Conservation (phyloP, 1,140 invertebrate species). For the Plectrocnemia conspersa region DNA sequence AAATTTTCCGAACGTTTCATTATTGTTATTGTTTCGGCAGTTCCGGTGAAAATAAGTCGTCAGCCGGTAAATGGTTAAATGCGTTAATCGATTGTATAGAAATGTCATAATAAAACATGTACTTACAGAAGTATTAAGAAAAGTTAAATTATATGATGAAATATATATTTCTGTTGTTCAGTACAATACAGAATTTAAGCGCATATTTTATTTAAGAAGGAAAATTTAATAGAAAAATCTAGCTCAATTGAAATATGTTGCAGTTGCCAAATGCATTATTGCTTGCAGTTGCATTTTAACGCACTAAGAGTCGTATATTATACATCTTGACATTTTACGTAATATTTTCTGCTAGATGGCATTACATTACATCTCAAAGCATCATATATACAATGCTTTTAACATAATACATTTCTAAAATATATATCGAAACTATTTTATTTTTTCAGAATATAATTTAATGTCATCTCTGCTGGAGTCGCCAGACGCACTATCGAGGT, state of each 20-base stretch:
- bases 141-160: no score
- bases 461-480: slow-evolving; percentile 29
- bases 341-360: no score
- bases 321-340: neutral
- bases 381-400: no score
- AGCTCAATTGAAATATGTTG: slow-evolving; percentile 1
- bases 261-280: slow-evolving; percentile 7
- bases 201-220: neutral
- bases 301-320: neutral
- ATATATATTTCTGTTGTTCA: neutral
- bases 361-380: no score
- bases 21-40: no score
- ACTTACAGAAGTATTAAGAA: no score
- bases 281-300: slow-evolving; percentile 6
- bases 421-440: no score
- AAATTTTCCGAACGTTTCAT: no score
- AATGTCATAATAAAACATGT: no score
- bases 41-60: no score
- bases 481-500: slow-evolving; percentile 28
- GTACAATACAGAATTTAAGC: neutral
- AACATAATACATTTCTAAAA: slow-evolving; percentile 1
- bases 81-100: no score
- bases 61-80: no score
- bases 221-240: neutral
- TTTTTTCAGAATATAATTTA: slow-evolving; percentile 10